Evolutionary conservation across 2,888 invertebrate species (phyloP).

Genomic region (Ferrisia virgata): DNA sequence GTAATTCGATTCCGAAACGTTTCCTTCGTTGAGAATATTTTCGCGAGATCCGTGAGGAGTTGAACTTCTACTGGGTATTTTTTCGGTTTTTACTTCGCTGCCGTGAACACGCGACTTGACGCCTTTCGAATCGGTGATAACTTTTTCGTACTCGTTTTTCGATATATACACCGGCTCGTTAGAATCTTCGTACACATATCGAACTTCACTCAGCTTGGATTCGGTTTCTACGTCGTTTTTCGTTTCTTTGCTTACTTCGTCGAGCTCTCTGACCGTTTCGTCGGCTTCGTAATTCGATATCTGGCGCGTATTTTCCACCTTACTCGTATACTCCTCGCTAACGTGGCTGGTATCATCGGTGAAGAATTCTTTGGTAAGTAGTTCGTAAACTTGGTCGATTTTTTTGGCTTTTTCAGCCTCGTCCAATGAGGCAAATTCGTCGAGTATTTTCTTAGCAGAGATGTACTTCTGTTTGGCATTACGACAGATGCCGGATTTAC

Average conservation of each 20-base stretch:
- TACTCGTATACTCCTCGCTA: background rate
- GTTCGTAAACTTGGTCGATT: conserved; percentile 7
- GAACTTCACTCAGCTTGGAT: background rate
- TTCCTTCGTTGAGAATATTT: background rate
- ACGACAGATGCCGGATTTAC: background rate
- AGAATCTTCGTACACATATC: background rate
- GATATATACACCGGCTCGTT: background rate
- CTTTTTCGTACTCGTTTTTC: conserved; percentile 20
- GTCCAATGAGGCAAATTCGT: background rate
- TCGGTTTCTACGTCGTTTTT: background rate
- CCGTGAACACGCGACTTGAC: background rate
- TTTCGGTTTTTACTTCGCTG: background rate
- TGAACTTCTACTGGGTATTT: background rate
- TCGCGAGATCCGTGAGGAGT: background rate
- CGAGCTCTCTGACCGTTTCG: background rate
- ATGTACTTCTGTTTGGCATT: background rate
- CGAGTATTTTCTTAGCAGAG: background rate
- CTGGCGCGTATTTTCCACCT: background rate
- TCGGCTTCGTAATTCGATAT: background rate
- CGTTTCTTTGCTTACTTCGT: background rate
- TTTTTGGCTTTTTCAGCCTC: background rate
- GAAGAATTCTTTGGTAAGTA: background rate
- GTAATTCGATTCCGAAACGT: background rate
- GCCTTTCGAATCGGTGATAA: background rate
- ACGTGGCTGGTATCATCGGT: background rate